A percentile compares a stretch with the other conserved stretches of the same genome.
Conservation (phyloP, 2,888 invertebrate genomes). For the Macropis europaea region DNA sequence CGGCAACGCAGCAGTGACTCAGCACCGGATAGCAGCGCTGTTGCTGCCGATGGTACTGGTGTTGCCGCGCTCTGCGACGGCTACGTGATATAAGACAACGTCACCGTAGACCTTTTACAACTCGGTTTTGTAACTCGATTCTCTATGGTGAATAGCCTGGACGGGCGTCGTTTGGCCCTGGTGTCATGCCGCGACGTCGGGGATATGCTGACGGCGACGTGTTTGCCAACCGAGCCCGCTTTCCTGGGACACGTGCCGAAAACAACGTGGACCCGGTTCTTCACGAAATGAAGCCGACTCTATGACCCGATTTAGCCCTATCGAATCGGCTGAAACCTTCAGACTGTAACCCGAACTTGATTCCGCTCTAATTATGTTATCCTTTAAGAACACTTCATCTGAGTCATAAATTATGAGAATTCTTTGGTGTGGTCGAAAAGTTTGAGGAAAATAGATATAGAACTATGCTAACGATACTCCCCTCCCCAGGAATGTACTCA, state of each 20-base stretch:
- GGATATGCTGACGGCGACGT: conserved; percentile 15
- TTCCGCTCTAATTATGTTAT: too few species aligned
- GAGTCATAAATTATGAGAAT: too few species aligned
- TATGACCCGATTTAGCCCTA: background rate
- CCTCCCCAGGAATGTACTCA: too few species aligned
- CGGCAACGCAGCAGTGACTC: conserved; percentile 76
- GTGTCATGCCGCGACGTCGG: conserved; percentile 20
- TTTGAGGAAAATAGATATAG: too few species aligned
- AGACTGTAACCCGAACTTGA: too few species aligned
- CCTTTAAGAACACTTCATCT: too few species aligned
- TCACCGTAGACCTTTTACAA: conserved; percentile 71
- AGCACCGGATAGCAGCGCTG: conserved; percentile 65
- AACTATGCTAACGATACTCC: too few species aligned
- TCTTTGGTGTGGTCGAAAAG: too few species aligned
- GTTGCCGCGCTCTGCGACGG: conserved; percentile 14
- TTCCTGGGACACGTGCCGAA: conserved; percentile 15
- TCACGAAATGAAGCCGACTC: conserved; percentile 3
- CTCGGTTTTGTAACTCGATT: conserved; percentile 75
- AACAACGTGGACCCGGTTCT: background rate
- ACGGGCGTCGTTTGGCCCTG: conserved; percentile 28
- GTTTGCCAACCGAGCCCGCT: conserved; percentile 27
- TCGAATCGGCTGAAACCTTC: background rate
- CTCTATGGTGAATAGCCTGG: conserved; percentile 65
- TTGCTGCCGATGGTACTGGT: conserved; percentile 51
- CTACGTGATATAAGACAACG: conserved; percentile 53